Conservation (phyloP, 1,140 invertebrate species). For the Trichonephila clavata region DNA sequence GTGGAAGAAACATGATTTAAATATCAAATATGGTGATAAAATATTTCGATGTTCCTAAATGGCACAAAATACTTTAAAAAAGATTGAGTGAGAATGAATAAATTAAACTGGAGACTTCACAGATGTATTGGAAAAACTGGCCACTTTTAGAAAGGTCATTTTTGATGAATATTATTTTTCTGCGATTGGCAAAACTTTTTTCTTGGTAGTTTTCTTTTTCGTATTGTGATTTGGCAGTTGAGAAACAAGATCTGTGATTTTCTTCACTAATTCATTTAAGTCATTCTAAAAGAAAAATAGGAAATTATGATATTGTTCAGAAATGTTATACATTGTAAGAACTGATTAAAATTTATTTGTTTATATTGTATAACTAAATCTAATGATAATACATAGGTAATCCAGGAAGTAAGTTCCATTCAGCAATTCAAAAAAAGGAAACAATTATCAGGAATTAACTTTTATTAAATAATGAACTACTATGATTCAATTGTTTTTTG, state of each 20-base stretch:
- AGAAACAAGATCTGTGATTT: slow-evolving; percentile 66
- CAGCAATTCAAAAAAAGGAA: too few species aligned
- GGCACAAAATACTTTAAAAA: slow-evolving; percentile 46
- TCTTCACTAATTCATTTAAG: slow-evolving; percentile 63
- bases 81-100: slow-evolving; percentile 38
- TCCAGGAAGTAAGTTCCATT: too few species aligned
- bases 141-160: not conserved
- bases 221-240: slow-evolving; percentile 39
- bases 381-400: not conserved
- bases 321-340: not conserved
- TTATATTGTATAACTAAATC: not conserved
- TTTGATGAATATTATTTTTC: slow-evolving; percentile 54
- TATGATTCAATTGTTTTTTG: not conserved
- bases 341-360: not conserved
- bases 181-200: not conserved
- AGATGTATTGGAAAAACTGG: slow-evolving; percentile 13
- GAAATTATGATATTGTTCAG: too few species aligned
- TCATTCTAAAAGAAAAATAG: slow-evolving; percentile 43
- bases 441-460: too few species aligned
- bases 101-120: not conserved
- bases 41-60: slow-evolving; percentile 34
- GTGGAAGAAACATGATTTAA: not conserved
- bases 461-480: too few species aligned
- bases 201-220: slow-evolving; percentile 65
- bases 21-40: not conserved